Conservation (phyloP, 2,888 invertebrate genomes). For the Drosophila eohydei region DNA sequence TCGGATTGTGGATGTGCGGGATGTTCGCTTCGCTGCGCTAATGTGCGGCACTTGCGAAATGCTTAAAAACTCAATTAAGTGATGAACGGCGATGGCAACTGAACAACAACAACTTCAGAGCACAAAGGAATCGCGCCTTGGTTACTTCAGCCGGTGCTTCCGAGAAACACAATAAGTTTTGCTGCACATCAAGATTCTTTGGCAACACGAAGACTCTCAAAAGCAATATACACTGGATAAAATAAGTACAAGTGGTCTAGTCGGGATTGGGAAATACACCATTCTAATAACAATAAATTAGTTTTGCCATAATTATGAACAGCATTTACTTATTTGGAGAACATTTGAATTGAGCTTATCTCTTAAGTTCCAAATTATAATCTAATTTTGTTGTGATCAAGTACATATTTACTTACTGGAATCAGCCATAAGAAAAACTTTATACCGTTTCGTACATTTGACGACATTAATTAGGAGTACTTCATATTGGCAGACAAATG, state of each 20-base stretch:
- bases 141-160: conserved; percentile 4
- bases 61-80: conserved; percentile 69
- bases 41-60: conserved; percentile 55
- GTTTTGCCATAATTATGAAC: too few species aligned
- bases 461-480: too few species aligned
- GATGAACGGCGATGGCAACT: conserved; percentile 48
- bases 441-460: too few species aligned
- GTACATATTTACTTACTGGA: too few species aligned
- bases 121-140: conserved; percentile 6
- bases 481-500: too few species aligned
- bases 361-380: too few species aligned
- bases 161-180: conserved; percentile 45
- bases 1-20: conserved; percentile 43
- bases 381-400: too few species aligned
- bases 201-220: too few species aligned
- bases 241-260: neutral
- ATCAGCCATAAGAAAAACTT: too few species aligned
- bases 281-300: neutral
- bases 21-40: conserved; percentile 54
- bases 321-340: too few species aligned
- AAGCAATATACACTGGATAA: too few species aligned
- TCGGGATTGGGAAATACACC: neutral
- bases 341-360: too few species aligned
- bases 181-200: conserved; percentile 1
- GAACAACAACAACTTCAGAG: neutral